Conservation (phyloP, 2,888 invertebrate species). For the Melinaea menophilus region DNA sequence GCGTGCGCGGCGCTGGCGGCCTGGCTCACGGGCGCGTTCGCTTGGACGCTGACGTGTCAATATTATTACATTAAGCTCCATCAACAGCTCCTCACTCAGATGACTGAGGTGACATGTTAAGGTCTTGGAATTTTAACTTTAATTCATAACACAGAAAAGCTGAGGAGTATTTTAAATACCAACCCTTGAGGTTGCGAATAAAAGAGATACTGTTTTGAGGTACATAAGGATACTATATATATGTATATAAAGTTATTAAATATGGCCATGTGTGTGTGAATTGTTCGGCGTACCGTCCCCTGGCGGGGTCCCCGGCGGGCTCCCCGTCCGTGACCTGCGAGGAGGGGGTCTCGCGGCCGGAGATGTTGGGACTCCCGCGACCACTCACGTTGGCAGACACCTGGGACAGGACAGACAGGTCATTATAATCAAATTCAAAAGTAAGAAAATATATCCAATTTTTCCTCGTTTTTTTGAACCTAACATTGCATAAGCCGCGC, state of each 20-base stretch:
- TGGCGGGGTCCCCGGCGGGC: conserved; percentile 72
- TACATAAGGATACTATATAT: background rate
- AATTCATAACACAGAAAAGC: too few relatives aligned
- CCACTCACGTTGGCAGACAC: conserved; percentile 94
- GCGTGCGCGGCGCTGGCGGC: conserved; percentile 62
- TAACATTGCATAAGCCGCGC: too few relatives aligned
- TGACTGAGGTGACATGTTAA: too few relatives aligned
- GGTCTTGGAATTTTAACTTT: too few relatives aligned
- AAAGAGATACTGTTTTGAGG: too few relatives aligned
- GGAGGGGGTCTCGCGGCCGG: conserved; percentile 96
- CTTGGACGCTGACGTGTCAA: conserved; percentile 45
- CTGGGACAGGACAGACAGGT: conserved; percentile 36
- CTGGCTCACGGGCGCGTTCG: conserved; percentile 61
- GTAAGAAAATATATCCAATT: too few relatives aligned
- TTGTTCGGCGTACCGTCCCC: conserved; percentile 50
- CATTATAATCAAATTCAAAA: too few relatives aligned
- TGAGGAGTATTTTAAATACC: too few relatives aligned
- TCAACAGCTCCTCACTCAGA: background rate
- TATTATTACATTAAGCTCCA: background rate
- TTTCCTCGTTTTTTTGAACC: too few relatives aligned
- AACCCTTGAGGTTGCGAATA: too few relatives aligned
- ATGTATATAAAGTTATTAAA: background rate
- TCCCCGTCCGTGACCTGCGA: conserved; percentile 93
- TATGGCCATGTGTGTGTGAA: background rate
- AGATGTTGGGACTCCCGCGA: conserved; percentile 96